Evolutionary conservation across 2,888 invertebrate species (phyloP), one percentile per base, ranked within the genome.

Genomic region (Allophyes oxyacanthae): DNA sequence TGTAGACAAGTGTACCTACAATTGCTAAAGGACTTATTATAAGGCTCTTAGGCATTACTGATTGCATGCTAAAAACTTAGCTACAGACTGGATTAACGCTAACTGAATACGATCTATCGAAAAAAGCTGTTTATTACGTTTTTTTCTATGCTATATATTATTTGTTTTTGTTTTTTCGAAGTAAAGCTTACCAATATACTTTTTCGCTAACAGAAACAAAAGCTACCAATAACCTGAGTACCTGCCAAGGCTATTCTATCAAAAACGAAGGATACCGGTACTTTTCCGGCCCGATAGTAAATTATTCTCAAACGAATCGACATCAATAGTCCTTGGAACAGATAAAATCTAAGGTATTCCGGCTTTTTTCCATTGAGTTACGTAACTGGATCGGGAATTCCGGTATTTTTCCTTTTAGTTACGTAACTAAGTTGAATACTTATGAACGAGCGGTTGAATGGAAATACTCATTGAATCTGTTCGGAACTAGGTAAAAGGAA

Each of bases 341-440:
- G 45, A 61, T 38, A 14, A 7, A 48, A 32, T 37, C 9, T 14
- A 30, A 50, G 45, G 30, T 34, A 28, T 32, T 36, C 26, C 9
- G 11, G 3, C 11, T 26, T 46, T 11, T 28, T 32, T 42, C 25
- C 13, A 0, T 9, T n/a, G 7, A 33, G 30, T 51, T 43, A 40
- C 20, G 11, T 67, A 66, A 59, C 68, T 67, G 6, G 2, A 20
- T 4, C 20, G 4, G 20, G 20, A 20, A 4, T 20, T 3, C 20
- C 20, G 20, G 20, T 4, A 3, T 20, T 20, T 20, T 20, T 20
- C 25, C 13, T 0, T n/a, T n/a, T 7, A 33, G 30, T 51, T 43
- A 40, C 20, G 11, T 67, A 66, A 59, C 68, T 67, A 7, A 50
- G 33, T 49, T 37, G 14, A 30, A 49, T 43, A 41, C 38, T 60